Conservation (phyloP, 2,113 vertebrate genomes). For the Pardalotus punctatus region DNA sequence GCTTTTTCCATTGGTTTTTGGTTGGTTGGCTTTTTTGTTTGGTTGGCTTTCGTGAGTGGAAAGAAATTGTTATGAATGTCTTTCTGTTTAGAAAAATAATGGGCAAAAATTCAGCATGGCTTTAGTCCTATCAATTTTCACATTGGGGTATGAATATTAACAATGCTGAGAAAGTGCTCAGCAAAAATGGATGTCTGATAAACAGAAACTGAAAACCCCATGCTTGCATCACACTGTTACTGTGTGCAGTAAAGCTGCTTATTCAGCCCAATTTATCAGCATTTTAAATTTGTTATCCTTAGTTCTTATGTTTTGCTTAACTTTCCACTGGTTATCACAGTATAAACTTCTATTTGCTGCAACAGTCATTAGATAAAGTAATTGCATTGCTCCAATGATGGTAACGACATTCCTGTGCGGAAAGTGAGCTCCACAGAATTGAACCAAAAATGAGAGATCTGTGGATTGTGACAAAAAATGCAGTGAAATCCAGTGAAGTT, state of each 20-base stretch:
- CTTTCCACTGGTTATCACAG: neutral
- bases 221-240: neutral
- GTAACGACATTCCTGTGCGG: neutral
- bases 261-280: neutral
- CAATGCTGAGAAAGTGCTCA: neutral
- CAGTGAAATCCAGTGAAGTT: neutral
- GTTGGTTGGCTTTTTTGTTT: too few relatives aligned
- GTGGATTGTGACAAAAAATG: neutral
- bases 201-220: neutral
- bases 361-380: neutral
- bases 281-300: neutral
- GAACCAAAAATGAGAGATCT: neutral
- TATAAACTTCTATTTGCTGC: neutral
- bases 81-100: neutral
- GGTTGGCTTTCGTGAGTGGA: neutral
- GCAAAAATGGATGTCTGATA: neutral
- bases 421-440: neutral
- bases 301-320: neutral
- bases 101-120: neutral
- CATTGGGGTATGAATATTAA: neutral
- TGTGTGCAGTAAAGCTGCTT: neutral
- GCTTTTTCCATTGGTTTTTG: neutral
- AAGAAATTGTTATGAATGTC: neutral
- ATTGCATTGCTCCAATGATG: neutral
- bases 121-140: neutral